These are phyloP conservation scores for Campoletis raptor DNA, from an alignment of 2,888 invertebrate genomes.

Conservation along the genomic window DNA sequence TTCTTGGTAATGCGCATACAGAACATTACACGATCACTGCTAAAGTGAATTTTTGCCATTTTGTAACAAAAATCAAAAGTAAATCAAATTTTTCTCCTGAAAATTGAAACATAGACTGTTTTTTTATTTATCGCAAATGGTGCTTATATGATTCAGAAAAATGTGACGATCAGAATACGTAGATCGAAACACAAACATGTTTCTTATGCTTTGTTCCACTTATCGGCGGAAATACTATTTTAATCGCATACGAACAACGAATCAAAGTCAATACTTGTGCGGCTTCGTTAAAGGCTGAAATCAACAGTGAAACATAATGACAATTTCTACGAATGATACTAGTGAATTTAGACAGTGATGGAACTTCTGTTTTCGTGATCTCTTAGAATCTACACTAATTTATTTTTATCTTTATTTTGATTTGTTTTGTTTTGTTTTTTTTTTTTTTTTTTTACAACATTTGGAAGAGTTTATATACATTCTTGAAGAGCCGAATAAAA, in stretches of 20 bases:
- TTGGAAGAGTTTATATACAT: neutral
- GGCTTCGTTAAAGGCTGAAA: conserved; percentile 69
- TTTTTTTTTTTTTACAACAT: conserved; percentile 15
- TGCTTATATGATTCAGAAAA: neutral
- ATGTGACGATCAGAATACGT: neutral
- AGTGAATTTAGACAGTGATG: conserved; percentile 9
- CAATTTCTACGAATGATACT: conserved; percentile 42
- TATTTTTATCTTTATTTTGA: conserved; percentile 6
- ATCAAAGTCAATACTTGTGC: conserved; percentile 69
- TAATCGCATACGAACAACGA: conserved; percentile 49
- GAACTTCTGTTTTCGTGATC: conserved; percentile 11
- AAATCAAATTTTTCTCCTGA: neutral
- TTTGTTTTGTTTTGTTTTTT: neutral
- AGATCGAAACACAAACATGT: neutral
- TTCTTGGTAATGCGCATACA: neutral
- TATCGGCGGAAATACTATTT: neutral
- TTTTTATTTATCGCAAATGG: neutral
- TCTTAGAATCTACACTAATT: neutral
- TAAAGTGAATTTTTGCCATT: conserved; percentile 9
- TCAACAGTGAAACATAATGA: conserved; percentile 49
- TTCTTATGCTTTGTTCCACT: neutral
- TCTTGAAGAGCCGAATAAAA: conserved; percentile 7
- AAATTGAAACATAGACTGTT: neutral
- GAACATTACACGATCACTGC: neutral
- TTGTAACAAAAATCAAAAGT: neutral